Percentiles rank a stretch among this genome's conserved stretches.
phyloP scores from a whole-genome alignment of 2,888 invertebrate species.

The Taenaris catops region DNA sequence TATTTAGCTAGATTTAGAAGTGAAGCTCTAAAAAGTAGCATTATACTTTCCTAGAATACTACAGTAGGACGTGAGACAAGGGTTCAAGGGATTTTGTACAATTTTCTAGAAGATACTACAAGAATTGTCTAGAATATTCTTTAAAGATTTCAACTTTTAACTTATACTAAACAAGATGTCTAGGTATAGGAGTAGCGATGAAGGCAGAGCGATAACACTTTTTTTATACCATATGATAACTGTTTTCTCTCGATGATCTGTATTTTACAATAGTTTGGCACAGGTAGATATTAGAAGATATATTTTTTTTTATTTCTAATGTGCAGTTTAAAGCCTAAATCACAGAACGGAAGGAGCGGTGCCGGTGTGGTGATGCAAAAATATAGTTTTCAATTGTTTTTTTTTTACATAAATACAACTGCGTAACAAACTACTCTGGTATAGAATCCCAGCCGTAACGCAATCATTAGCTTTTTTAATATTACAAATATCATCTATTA shows the following conservation, averaged over 20 bases:
- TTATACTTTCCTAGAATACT: too few relatives aligned
- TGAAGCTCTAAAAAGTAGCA: slow-evolving; percentile 41
- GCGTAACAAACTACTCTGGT: slow-evolving; percentile 42
- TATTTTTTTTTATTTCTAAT: slow-evolving; percentile 43
- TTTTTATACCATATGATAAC: slow-evolving; percentile 23
- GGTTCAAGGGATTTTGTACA: slow-evolving; percentile 68
- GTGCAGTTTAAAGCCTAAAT: slow-evolving; percentile 65
- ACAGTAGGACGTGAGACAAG: slow-evolving; percentile 74
- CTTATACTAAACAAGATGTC: slow-evolving; percentile 35
- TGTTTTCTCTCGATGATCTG: slow-evolving; percentile 26
- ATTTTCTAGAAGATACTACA: slow-evolving; percentile 51
- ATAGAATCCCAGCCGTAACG: slow-evolving; percentile 32
- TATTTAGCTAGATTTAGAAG: slow-evolving; percentile 20
- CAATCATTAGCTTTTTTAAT: slow-evolving; percentile 37
- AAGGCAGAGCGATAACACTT: slow-evolving; percentile 22
- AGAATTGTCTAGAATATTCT: slow-evolving; percentile 45
- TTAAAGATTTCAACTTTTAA: slow-evolving; percentile 32
- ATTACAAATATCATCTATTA: slow-evolving; percentile 36
- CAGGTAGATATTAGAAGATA: slow-evolving; percentile 48
- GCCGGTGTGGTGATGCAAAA: slow-evolving; percentile 66
- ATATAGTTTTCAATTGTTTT: slow-evolving; percentile 48
- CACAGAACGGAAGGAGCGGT: slow-evolving; percentile 72
- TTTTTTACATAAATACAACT: slow-evolving; percentile 39
- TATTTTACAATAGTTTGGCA: slow-evolving; percentile 53
- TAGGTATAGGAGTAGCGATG: slow-evolving; percentile 21